Conservation (phyloP, 23 tunicate species). For the Diplosoma virens region DNA sequence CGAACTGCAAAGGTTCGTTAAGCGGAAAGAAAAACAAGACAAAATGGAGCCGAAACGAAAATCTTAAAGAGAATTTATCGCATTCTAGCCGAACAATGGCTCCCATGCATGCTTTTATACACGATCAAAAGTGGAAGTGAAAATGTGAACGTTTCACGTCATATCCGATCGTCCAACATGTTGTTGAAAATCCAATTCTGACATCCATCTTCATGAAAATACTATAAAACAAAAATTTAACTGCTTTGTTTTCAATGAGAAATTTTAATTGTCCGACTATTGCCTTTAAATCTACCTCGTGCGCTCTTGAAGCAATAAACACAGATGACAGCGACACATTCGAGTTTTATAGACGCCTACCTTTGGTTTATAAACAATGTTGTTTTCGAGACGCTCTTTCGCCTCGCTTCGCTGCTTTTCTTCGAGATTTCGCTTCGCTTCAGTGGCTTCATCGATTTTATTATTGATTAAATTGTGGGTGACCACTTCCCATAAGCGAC, state of each 20-base stretch:
- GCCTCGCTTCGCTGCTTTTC: constrained; percentile 85
- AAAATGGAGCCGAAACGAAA: too few relatives aligned
- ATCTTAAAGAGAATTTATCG: too few relatives aligned
- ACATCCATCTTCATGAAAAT: constrained; percentile 65
- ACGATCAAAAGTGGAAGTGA: neutral
- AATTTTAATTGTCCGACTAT: too few relatives aligned
- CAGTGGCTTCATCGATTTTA: constrained; percentile 91
- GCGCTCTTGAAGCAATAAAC: too few relatives aligned
- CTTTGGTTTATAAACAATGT: constrained; percentile 62
- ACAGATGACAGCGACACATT: too few relatives aligned
- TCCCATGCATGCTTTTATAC: too few relatives aligned
- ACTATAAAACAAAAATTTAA: constrained; percentile 23
- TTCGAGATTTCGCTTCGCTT: constrained; percentile 64
- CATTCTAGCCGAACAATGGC: too few relatives aligned
- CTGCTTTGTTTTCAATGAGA: too few relatives aligned
- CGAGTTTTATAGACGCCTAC: neutral
- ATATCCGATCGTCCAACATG: constrained; percentile 39
- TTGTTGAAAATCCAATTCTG: constrained; percentile 80
- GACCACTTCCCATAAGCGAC: constrained; percentile 82
- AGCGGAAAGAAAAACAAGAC: too few relatives aligned
- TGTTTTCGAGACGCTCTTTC: constrained; percentile 69
- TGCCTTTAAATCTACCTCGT: too few relatives aligned
- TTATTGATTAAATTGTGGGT: constrained; percentile 65
- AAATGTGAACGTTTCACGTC: neutral
- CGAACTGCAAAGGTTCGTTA: too few relatives aligned